These are phyloP conservation scores for Anarrhichthys ocellatus DNA, from an alignment of 2,113 vertebrate genomes.

Conservation along the genomic window DNA sequence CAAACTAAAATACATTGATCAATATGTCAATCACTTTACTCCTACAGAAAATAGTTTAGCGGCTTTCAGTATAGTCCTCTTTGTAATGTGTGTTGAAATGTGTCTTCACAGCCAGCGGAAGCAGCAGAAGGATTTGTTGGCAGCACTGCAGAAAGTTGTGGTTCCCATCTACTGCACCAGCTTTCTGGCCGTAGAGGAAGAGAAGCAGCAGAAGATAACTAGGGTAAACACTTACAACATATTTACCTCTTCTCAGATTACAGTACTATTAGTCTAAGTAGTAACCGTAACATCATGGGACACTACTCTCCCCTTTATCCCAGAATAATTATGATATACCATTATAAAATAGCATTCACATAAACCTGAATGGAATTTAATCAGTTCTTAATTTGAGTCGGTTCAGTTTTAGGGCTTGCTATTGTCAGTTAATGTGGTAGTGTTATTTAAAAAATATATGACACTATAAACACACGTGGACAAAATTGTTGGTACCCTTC, in stretches of 20 bases:
- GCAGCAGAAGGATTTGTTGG: slow-evolving; percentile 94
- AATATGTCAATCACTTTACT: neutral
- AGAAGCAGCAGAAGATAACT: slow-evolving; percentile 98
- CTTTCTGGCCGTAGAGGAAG: slow-evolving; percentile 96
- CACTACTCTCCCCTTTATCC: neutral
- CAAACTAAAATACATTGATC: neutral
- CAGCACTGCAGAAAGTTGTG: slow-evolving; percentile 97
- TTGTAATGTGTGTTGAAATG: slow-evolving; percentile 9
- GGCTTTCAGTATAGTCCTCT: neutral
- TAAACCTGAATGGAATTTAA: neutral
- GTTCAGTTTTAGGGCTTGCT: neutral
- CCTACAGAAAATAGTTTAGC: too few species aligned
- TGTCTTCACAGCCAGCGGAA: slow-evolving; percentile 90
- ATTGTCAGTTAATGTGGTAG: neutral
- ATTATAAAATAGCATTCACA: neutral
- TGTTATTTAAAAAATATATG: neutral
- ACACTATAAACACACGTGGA: too few species aligned
- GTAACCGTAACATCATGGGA: neutral
- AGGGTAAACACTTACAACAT: slow-evolving; percentile 79
- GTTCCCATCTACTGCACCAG: slow-evolving; percentile 99
- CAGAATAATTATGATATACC: neutral
- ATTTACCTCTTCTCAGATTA: neutral
- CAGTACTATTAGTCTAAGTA: neutral
- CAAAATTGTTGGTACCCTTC: too few species aligned
- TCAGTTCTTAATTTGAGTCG: neutral